Conservation (phyloP, 2,113 vertebrate genomes). For the Smithornis capensis region DNA sequence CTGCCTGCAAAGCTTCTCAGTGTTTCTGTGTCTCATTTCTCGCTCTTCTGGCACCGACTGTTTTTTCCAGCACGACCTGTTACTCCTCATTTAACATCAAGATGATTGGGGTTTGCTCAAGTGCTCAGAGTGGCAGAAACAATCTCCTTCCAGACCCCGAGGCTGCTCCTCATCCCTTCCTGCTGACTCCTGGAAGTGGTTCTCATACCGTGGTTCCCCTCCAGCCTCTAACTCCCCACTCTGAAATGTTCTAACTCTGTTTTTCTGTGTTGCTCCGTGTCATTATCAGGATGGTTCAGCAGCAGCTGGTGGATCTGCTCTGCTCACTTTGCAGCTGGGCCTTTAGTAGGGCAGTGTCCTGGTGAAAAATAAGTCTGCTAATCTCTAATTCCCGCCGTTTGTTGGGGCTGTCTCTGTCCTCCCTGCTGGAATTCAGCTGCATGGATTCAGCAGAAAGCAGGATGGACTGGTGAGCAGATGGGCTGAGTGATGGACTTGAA, state of each 20-base stretch:
- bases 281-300: neutral
- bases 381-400: neutral
- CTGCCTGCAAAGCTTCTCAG: neutral
- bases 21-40: neutral
- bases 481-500: neutral
- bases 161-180: neutral
- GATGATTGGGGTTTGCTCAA: neutral
- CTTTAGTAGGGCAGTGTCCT: neutral
- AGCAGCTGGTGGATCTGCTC: neutral
- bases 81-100: neutral
- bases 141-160: neutral
- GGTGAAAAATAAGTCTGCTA: neutral
- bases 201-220: neutral
- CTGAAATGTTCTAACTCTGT: neutral
- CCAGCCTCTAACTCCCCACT: neutral
- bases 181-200: neutral
- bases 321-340: neutral
- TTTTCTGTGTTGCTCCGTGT: neutral
- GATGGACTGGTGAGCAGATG: rapidly evolving
- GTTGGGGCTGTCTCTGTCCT: neutral
- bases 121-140: neutral
- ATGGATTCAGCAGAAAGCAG: neutral
- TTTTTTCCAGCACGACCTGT: neutral
- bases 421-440: neutral
- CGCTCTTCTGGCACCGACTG: neutral